Base-by-base conservation (phyloP, 2,113 vertebrate species). In the Brachypteracias leptosomus region DNA sequence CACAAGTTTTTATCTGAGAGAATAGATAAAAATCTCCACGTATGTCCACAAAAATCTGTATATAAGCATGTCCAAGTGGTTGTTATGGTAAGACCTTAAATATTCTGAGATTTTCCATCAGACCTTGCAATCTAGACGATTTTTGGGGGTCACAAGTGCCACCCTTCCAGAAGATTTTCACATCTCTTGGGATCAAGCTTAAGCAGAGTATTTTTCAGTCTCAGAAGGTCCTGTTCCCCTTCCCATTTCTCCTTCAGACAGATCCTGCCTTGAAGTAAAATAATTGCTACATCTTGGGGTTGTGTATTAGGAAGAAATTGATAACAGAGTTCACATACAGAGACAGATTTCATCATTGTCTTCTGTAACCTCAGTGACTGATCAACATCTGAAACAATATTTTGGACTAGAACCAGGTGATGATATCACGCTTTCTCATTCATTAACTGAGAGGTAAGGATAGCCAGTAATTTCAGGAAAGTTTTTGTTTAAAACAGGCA, bases 141-240 rank as follows among this genome's bases (percentile, higher is more conserved):
- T 75, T 76, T 13, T 20, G 4, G 6, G 46, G 13, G 33, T 54
- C 7, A 2, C 33, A 62, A 55, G 47, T 0, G 0, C 13, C 0
- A 0, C 16, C 14, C 74, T 81, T 62, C 71, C 51, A 44, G 49
- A 74, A 38, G 19, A 61, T 58, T 47, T 86, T 16, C 42, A 15
- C 10, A 3, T 44, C 38, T 36, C 47, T 62, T 74, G 31, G 19
- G 5, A 58, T 54, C 52, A 54, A 40, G 22, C 3, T 63, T 57
- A 51, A n/a, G 17, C 7, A 16, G 6, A 13, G 12, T 31, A 17
- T 58, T 93, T 81, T 65, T 38, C 51, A 40, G 24, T 47, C 87
- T 38, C 51, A 58, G 16, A 81, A 62, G 15, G 10, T 84, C 38
- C 29, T 52, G 9, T 42, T 75, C 47, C 10, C 14, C 16, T 62